Evolutionary conservation across 2,888 invertebrate genomes (phyloP), one percentile per base, ranked within the genome.

Genomic region (Cataglyphis altisquamis): DNA sequence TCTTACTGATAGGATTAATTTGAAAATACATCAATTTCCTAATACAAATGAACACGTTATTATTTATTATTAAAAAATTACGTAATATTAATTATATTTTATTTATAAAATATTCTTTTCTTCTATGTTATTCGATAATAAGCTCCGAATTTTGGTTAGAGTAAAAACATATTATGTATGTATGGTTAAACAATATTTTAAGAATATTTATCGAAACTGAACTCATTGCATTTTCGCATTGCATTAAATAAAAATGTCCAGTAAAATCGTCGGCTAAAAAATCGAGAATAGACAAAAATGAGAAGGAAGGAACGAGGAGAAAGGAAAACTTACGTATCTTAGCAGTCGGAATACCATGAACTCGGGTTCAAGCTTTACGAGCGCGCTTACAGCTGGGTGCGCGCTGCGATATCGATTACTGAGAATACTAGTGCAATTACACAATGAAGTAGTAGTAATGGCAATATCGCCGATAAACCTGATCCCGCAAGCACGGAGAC

Each of bases 291-390:
- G 41, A 52, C 10, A 29, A 57, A 39, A 66, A n/a, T 12, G 55
- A 64, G 67, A 78, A 57, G 52, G 41, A 80, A n/a, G 45, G 45
- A 84, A 25, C 64, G 41, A 1, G 21, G 48, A 41, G 36, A 39
- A 67, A 36, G 52, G 52, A 78, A n/a, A 78, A 67, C 55, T 32
- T 78, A n/a, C n/a, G 72, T 89, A 85, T 87, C 86, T 70, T 39
- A 25, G n/a, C 68, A 52, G 48, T 55, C 29, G 66, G 70, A 86
- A 75, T 77, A 85, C 87, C 90, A 87, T 92, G 92, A 93, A 92
- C 93, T 89, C 92, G 90, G 81, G 92, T 92, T 92, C 93, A 91
- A 89, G 90, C 89, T 89, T 91, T 90, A 87, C 90, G 91, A 92
- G 90, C 89, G 88, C 87, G 80, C 82, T 87, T 88, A 88, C 90